These are phyloP conservation scores for Chinchilla lanigera DNA, from an alignment of 2,113 vertebrate genomes.

Conservation along the genomic window DNA sequence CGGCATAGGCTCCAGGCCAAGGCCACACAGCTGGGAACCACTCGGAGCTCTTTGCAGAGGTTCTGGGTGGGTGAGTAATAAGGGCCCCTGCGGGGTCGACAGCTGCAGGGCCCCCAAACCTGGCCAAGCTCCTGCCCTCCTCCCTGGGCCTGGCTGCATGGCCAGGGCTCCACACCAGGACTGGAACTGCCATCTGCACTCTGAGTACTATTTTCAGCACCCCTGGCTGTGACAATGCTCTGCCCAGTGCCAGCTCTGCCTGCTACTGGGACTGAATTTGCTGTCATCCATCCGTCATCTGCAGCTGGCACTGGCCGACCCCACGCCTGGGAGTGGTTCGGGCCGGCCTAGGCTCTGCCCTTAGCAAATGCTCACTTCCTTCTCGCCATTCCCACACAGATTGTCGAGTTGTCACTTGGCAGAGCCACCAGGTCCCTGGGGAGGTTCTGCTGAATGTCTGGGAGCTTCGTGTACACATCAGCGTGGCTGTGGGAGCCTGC, in stretches of 20 bases:
- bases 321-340: neutral
- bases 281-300: neutral
- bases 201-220: neutral
- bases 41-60: neutral
- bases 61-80: too few relatives aligned
- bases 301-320: neutral
- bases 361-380: neutral
- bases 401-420: neutral
- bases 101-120: neutral
- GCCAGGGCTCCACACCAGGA: neutral
- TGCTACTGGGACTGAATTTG: too few relatives aligned
- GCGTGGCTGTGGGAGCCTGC: neutral
- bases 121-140: neutral
- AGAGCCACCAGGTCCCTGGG: neutral
- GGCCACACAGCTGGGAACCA: neutral
- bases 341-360: neutral
- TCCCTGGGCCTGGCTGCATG: neutral
- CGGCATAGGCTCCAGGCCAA: neutral
- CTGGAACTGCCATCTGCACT: rapidly evolving
- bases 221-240: neutral
- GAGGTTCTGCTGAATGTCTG: neutral
- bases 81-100: rapidly evolving
- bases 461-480: neutral
- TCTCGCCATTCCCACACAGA: neutral
- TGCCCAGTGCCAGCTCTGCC: rapidly evolving